Evolutionary conservation across 2,797 vertebrate species (phyloP), one percentile per base, ranked within the genome.

Genomic region (Myotis pilosus): DNA sequence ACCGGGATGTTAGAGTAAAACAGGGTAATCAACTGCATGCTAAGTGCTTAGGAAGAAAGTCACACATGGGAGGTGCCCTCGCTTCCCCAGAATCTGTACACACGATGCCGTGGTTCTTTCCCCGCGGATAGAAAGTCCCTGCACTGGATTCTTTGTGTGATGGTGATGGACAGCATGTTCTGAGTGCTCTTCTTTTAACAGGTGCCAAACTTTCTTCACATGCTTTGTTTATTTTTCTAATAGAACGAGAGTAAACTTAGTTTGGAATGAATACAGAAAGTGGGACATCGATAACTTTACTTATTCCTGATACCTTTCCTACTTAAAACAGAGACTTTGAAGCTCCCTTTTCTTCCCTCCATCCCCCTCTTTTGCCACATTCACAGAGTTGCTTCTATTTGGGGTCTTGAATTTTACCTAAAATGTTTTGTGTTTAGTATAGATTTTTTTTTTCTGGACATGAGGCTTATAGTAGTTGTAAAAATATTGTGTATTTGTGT

Each of bases 341-440:
- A 0, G 9, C 62, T 30, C 23, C 30, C 38, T 16, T 41, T 23
- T 36, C 9, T 12, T 12, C 4, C 41, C 41, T 2, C 44, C 44
- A n/a, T 9, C 22, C 7, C 30, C 44, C 22, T 9, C 15, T 44
- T 36, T 55, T 33, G 6, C 75, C 75, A 53, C 5, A 5, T 66
- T 75, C 38, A 81, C 23, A 30, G 49, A 71, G 15, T 81, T 87
- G 16, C 53, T 79, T 86, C 69, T 75, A 66, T 88, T 44, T 76
- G 75, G 68, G 36, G 20, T 64, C 82, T 92, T 60, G 38, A 82
- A n/a, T 84, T 87, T 84, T 89, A 74, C 33, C 51, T 51, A 20
- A 51, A 82, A 72, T 13, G 74, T 87, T 87, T 91, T 94, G 33
- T 66, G n/a, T 84, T 94, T 71, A 68, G 13, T 83, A 0, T 69